phyloP scores from a whole-genome alignment of 2,888 invertebrate species.

The Archips xylosteana region DNA sequence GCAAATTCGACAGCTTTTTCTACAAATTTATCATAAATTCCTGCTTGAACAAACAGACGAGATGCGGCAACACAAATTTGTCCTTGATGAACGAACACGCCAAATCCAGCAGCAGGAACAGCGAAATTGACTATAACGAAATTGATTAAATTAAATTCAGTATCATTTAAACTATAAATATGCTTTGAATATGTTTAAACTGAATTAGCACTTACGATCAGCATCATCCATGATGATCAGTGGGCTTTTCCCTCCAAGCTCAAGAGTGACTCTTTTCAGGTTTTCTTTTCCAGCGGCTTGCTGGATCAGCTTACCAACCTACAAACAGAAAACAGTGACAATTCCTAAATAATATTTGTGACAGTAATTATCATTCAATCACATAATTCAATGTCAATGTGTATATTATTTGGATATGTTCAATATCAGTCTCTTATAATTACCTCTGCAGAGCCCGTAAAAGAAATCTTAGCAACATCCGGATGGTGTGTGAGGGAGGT shows the following conservation, averaged over 20 bases:
- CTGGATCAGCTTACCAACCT: slow-evolving; percentile 85
- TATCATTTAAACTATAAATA: background rate
- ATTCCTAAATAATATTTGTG: background rate
- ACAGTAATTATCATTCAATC: too few relatives aligned
- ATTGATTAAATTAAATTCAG: background rate
- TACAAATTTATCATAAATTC: slow-evolving; percentile 93
- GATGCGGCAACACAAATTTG: slow-evolving; percentile 69
- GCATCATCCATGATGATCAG: slow-evolving; percentile 92
- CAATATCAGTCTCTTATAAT: background rate
- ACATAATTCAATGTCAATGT: too few relatives aligned
- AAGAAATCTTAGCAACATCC: slow-evolving; percentile 94
- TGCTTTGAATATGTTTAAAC: background rate
- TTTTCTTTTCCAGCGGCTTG: slow-evolving; percentile 91
- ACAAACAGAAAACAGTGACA: slow-evolving; percentile 27
- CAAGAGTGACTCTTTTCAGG: slow-evolving; percentile 92
- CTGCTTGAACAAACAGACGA: slow-evolving; percentile 66
- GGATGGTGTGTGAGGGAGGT: slow-evolving; percentile 89
- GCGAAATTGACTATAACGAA: slow-evolving; percentile 58
- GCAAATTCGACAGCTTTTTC: slow-evolving; percentile 89
- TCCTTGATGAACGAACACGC: slow-evolving; percentile 64
- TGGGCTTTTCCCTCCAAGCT: slow-evolving; percentile 95
- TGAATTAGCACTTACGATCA: slow-evolving; percentile 84
- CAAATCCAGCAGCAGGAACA: slow-evolving; percentile 57
- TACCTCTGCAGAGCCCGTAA: slow-evolving; percentile 81
- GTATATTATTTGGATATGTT: too few relatives aligned